These are phyloP conservation scores for Macropodus opercularis DNA, from an alignment of 2,797 vertebrate species.

Conservation along the genomic window DNA sequence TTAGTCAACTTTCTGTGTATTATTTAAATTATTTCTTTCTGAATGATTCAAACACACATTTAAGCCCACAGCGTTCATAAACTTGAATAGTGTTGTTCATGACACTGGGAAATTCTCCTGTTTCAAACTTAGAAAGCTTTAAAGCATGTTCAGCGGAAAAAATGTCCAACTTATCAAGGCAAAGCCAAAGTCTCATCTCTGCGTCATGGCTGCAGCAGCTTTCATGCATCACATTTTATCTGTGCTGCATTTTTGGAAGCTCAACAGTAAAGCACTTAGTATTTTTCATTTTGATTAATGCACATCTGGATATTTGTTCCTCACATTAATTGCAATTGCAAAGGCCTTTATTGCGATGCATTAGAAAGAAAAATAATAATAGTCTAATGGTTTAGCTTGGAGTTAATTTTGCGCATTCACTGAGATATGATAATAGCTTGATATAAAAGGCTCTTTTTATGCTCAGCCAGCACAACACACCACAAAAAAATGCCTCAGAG, in stretches of 20 bases:
- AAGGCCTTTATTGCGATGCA: constrained; percentile 28
- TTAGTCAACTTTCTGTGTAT: not conserved
- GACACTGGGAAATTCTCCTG: no score
- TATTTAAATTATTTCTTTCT: not conserved
- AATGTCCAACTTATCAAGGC: no score
- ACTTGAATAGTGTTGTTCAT: no score
- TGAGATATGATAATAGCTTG: constrained; percentile 49
- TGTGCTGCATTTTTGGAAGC: constrained; percentile 8
- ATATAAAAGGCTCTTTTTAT: constrained; percentile 43
- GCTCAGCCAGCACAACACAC: constrained; percentile 25
- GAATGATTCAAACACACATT: not conserved
- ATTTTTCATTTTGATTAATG: constrained; percentile 37
- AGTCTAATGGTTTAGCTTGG: constrained; percentile 16
- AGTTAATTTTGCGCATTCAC: constrained; percentile 29
- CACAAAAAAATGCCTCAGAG: constrained; percentile 15
- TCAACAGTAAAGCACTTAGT: not conserved
- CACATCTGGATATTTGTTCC: constrained; percentile 51
- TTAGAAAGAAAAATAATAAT: constrained; percentile 37
- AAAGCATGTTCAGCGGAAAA: no score
- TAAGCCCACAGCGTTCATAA: no score
- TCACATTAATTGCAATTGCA: constrained; percentile 44
- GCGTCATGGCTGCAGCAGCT: constrained; percentile 9
- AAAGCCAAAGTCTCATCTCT: constrained; percentile 22
- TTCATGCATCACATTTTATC: constrained; percentile 20
- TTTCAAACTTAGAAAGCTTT: no score